Evolutionary conservation across 2,888 invertebrate species (phyloP).

Genomic region (Melitaea athalia): DNA sequence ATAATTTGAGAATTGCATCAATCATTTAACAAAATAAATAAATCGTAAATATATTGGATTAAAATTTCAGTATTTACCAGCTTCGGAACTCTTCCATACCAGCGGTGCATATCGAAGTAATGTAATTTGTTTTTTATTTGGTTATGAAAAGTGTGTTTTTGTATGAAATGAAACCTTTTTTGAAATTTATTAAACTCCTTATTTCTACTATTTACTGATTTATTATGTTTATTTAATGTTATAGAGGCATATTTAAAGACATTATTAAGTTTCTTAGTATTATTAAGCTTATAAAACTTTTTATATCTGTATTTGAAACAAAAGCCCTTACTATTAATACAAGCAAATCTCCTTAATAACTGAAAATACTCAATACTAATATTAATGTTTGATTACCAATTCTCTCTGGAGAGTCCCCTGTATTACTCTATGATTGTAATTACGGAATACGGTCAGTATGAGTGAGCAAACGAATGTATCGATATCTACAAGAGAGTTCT

Average conservation of each 20-base stretch:
- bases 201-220: background rate
- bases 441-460: slow-evolving; percentile 52
- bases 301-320: background rate
- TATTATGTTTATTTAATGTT: background rate
- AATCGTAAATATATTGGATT: slow-evolving; percentile 44
- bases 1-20: slow-evolving; percentile 47
- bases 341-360: background rate
- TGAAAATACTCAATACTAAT: slow-evolving; percentile 20
- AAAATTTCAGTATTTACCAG: slow-evolving; percentile 62
- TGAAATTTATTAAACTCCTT: background rate
- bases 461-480: slow-evolving; percentile 49
- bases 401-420: slow-evolving; percentile 49
- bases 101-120: slow-evolving; percentile 79
- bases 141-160: slow-evolving; percentile 53
- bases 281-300: background rate
- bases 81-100: slow-evolving; percentile 77
- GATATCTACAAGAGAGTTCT: slow-evolving; percentile 45
- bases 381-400: slow-evolving; percentile 28
- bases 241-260: background rate
- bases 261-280: background rate
- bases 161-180: slow-evolving; percentile 32
- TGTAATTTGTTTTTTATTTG: slow-evolving; percentile 50
- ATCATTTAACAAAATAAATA: slow-evolving; percentile 28
- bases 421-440: slow-evolving; percentile 64
- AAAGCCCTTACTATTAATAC: background rate